Evolutionary conservation across 2,888 invertebrate species (phyloP), one percentile per base, ranked within the genome.

Genomic region (Apomyelois bistriatella): DNA sequence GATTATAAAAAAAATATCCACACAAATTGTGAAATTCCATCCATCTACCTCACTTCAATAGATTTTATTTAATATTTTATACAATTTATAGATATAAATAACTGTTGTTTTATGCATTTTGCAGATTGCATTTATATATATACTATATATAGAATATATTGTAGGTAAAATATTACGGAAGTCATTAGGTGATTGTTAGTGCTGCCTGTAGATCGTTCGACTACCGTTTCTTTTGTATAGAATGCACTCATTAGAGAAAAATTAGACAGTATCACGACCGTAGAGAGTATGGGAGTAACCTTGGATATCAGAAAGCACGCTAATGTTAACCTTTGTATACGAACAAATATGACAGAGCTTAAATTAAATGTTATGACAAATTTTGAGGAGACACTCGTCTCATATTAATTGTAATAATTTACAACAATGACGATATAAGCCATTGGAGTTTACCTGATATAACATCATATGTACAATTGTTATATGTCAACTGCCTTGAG

Each of bases 21-120:
- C 87, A 87, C 87, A 89, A 89, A 89, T 80, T 88, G 87, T 90
- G 90, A 91, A 88, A 93, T 93, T 93, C 93, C 93, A 93, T 93
- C 93, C 93, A 93, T 91, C 93, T 93, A 93, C 93, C 93, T 93
- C 93, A 93, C 91, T 91, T 91, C 90, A 90, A 90, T 90, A 90
- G 90, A 90, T 90, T 89, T 91, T 90, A 90, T 89, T 90, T 90
- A 88, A 89, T 90, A 89, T 90, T 90, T 90, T 90, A 90, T 90
- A 90, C 89, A 87, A 89, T 89, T 89, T 90, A 89, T 90, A 90
- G 89, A 85, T 88, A 83, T 88, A 85, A 80, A 83, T 74, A 86
- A 86, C 84, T 87, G 88, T 89, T 90, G 88, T 89, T 90, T 88
- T 89, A 87, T 90, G 90, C 89, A 88, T 89, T 88, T 90, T 90